A percentile compares a stretch with the other conserved stretches of the same genome.
Conservation (phyloP, 2,888 invertebrate genomes). For the Lottia gigantea region DNA sequence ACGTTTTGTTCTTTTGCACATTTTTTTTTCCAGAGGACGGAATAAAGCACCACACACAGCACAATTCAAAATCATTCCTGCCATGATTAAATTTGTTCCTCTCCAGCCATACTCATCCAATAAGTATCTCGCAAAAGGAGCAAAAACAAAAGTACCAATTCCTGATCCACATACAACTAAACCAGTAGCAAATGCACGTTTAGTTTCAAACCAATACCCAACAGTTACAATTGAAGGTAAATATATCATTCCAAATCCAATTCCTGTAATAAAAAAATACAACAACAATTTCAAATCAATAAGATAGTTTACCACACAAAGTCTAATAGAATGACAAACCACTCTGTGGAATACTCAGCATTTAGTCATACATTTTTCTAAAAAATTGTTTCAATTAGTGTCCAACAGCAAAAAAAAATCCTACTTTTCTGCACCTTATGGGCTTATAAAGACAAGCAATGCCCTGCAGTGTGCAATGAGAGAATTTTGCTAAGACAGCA, state of each 20-base stretch:
- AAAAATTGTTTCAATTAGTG: too few relatives aligned
- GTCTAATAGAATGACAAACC: too few relatives aligned
- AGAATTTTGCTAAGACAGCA: too few relatives aligned
- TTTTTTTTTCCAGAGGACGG: slow-evolving; percentile 77
- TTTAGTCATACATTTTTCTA: too few relatives aligned
- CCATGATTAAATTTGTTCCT: slow-evolving; percentile 80
- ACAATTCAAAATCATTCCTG: slow-evolving; percentile 83
- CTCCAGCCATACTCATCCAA: slow-evolving; percentile 74
- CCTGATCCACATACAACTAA: slow-evolving; percentile 96
- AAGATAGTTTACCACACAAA: too few relatives aligned
- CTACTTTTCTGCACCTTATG: too few relatives aligned
- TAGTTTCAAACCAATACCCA: slow-evolving; percentile 96
- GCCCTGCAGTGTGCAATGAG: too few relatives aligned
- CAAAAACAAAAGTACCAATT: slow-evolving; percentile 87
- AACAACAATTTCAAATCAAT: too few relatives aligned
- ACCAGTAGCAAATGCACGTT: slow-evolving; percentile 94
- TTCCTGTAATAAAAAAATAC: slow-evolving; percentile 60
- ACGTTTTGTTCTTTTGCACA: slow-evolving; percentile 21
- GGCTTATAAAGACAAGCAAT: too few relatives aligned
- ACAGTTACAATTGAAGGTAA: slow-evolving; percentile 94
- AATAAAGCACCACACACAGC: slow-evolving; percentile 83
- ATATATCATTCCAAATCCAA: slow-evolving; percentile 93
- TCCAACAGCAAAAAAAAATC: too few relatives aligned
- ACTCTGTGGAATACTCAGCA: too few relatives aligned
- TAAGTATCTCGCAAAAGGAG: slow-evolving; percentile 74